These are phyloP conservation scores for Antigone vipio DNA, from an alignment of 2,113 vertebrate genomes.

Conservation along the genomic window DNA sequence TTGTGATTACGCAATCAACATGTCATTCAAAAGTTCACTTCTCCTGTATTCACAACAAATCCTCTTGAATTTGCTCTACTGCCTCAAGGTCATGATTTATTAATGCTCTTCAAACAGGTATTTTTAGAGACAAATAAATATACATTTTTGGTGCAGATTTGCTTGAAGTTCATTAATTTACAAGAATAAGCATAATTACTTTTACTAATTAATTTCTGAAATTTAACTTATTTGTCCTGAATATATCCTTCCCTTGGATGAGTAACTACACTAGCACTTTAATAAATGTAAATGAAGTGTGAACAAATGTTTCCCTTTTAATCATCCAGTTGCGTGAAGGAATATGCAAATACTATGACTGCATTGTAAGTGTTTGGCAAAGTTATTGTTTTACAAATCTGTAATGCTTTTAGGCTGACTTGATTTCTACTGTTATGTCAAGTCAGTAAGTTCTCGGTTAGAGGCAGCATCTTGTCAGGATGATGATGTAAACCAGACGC, in stretches of 20 bases:
- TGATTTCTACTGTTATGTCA: slow-evolving; percentile 13
- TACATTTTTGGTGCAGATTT: not conserved
- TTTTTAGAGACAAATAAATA: slow-evolving; percentile 27
- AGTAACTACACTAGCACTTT: not conserved
- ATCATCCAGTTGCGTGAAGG: not conserved
- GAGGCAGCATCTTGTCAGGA: not conserved
- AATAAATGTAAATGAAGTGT: slow-evolving; percentile 50
- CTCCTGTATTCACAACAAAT: not conserved
- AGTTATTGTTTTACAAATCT: slow-evolving; percentile 12
- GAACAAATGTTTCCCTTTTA: slow-evolving; percentile 60
- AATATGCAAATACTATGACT: slow-evolving; percentile 28
- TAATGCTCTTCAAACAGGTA: not conserved
- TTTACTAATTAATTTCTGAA: slow-evolving; percentile 49
- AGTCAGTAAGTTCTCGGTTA: not conserved
- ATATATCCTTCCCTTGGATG: slow-evolving; percentile 12
- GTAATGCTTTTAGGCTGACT: not conserved
- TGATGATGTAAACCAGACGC: not conserved
- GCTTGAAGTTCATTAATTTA: slow-evolving; percentile 38
- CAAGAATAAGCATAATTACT: slow-evolving; percentile 41
- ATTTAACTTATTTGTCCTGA: slow-evolving; percentile 34
- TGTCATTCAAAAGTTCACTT: not conserved
- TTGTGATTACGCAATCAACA: not conserved
- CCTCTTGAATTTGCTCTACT: not conserved
- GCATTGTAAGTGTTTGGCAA: not conserved
- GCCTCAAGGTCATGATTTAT: not conserved